phyloP scores from a whole-genome alignment of 2,797 vertebrate genomes.

The Schizothorax lantsangensis region DNA sequence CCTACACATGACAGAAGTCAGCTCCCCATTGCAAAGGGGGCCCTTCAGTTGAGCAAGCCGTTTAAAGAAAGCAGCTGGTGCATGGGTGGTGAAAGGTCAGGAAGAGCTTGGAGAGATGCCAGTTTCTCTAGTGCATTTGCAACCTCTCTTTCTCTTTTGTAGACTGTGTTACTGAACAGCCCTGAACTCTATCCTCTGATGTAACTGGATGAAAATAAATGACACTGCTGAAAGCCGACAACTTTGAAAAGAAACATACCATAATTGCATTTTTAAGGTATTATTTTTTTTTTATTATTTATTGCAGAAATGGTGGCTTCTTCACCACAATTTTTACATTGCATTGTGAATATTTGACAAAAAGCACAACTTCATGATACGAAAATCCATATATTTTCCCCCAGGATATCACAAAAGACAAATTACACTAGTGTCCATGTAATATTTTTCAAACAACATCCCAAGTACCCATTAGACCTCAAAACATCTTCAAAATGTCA shows the following conservation, averaged over 20 bases:
- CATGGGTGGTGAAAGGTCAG: slow-evolving; percentile 72
- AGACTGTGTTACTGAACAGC: slow-evolving; percentile 9
- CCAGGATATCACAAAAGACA: background rate
- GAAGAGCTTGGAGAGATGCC: slow-evolving; percentile 62
- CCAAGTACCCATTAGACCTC: background rate
- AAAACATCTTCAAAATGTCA: slow-evolving; percentile 35
- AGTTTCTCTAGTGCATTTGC: slow-evolving; percentile 60
- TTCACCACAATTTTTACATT: slow-evolving; percentile 7
- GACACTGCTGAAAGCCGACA: background rate
- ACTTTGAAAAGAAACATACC: background rate
- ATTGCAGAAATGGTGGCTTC: slow-evolving; percentile 6
- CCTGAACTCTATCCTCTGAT: slow-evolving; percentile 23
- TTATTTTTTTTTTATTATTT: slow-evolving; percentile 21
- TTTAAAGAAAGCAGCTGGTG: slow-evolving; percentile 82
- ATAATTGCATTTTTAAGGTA: slow-evolving; percentile 16
- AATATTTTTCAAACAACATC: slow-evolving; percentile 49
- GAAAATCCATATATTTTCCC: background rate
- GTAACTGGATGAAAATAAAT: background rate
- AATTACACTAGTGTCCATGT: slow-evolving; percentile 17
- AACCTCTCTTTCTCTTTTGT: slow-evolving; percentile 43
- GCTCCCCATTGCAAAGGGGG: slow-evolving; percentile 55
- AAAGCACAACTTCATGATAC: slow-evolving; percentile 25
- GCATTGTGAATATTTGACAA: slow-evolving; percentile 15
- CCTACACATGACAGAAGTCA: slow-evolving; percentile 43
- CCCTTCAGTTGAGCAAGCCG: slow-evolving; percentile 76